phyloP scores from a whole-genome alignment of 2,113 vertebrate species.

The Paralichthys olivaceus region DNA sequence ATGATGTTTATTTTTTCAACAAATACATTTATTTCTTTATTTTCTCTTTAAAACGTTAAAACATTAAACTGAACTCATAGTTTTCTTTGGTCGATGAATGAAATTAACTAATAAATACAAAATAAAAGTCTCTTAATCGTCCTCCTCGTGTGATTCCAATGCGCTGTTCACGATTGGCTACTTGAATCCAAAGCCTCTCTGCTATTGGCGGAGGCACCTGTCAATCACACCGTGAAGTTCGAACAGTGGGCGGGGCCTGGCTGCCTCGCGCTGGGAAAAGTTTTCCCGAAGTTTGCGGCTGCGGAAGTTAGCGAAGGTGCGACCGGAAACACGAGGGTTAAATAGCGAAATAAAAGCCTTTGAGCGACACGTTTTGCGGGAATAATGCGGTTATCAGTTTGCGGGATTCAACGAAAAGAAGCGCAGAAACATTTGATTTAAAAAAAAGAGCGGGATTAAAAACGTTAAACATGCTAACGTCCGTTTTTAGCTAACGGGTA shows the following conservation, averaged over 20 bases:
- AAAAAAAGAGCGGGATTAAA: accelerated
- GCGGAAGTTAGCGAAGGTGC: neutral
- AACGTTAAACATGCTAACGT: neutral
- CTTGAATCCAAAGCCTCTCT: neutral
- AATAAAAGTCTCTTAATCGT: too few relatives aligned
- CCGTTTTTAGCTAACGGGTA: neutral
- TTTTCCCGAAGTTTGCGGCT: slow-evolving; percentile 41
- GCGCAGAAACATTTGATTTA: accelerated
- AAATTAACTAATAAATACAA: too few relatives aligned
- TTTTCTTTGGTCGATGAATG: too few relatives aligned
- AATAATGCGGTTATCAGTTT: neutral
- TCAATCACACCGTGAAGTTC: slow-evolving; percentile 55
- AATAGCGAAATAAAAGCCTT: neutral
- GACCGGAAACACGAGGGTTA: neutral
- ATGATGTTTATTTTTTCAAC: too few relatives aligned
- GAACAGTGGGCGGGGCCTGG: slow-evolving; percentile 25
- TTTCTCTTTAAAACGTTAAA: too few relatives aligned
- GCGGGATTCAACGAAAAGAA: neutral
- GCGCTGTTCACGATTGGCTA: slow-evolving; percentile 56
- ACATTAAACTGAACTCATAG: too few relatives aligned
- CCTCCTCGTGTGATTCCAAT: too few relatives aligned
- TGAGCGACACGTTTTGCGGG: neutral
- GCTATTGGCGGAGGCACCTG: slow-evolving; percentile 40
- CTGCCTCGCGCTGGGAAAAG: slow-evolving; percentile 34
- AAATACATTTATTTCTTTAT: too few relatives aligned